phyloP scores from a whole-genome alignment of 2,797 vertebrate genomes.

The Halcyon chelicuti region DNA sequence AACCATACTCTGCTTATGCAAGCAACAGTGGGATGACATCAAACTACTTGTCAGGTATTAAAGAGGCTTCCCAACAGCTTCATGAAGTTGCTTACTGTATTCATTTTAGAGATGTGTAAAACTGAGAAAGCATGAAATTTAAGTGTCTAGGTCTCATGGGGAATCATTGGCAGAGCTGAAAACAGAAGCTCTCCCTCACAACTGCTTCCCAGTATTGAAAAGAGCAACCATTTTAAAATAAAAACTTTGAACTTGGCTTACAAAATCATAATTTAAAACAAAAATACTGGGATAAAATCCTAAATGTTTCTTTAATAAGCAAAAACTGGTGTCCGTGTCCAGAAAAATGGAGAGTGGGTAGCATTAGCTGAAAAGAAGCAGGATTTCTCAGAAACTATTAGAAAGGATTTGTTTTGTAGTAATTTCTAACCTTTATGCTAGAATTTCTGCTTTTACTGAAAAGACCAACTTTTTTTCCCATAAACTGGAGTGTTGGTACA shows the following conservation, averaged over 20 bases:
- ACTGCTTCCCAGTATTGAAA: neutral
- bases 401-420: neutral
- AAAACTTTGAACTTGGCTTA: neutral
- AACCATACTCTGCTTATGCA: neutral
- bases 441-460: conserved; percentile 7
- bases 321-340: neutral
- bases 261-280: neutral
- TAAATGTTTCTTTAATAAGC: neutral
- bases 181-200: neutral
- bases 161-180: conserved; percentile 2
- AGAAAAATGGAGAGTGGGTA: neutral
- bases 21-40: neutral
- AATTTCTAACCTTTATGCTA: neutral
- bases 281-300: neutral
- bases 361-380: neutral
- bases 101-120: conserved; percentile 24
- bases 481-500: conserved; percentile 6
- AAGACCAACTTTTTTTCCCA: neutral
- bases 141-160: neutral
- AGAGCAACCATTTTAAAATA: neutral
- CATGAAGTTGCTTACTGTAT: neutral
- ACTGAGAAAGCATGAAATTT: conserved; percentile 28
- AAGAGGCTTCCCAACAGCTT: neutral
- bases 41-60: conserved; percentile 2
- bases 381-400: conserved; percentile 15